Percentiles rank a stretch among this genome's conserved stretches.
Conservation (phyloP, 1,140 invertebrate species). For the Drosophila gunungcola region DNA sequence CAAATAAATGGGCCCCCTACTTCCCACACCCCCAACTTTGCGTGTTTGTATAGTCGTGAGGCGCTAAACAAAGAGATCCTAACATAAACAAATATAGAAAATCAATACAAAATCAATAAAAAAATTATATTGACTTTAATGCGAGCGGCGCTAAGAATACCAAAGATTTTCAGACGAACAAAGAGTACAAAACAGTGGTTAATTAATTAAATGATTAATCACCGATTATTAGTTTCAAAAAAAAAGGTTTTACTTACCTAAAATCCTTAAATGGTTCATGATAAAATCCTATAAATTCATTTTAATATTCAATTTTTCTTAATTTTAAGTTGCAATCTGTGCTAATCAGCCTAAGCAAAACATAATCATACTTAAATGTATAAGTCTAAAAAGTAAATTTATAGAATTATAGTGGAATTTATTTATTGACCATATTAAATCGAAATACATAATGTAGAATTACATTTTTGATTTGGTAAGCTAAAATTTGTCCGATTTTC, state of each 20-base stretch:
- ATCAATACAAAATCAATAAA: conserved; percentile 46
- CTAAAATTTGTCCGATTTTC: conserved; percentile 12
- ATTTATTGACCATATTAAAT: too few species aligned
- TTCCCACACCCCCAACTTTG: conserved; percentile 23
- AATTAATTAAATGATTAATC: conserved; percentile 40
- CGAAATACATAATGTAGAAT: neutral
- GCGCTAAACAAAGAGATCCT: conserved; percentile 8
- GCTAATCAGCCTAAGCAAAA: too few species aligned
- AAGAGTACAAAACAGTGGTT: conserved; percentile 28
- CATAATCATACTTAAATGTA: too few species aligned
- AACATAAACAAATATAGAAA: conserved; percentile 25
- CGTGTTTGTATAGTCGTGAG: conserved; percentile 31
- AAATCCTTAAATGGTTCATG: too few species aligned
- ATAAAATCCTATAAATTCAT: too few species aligned
- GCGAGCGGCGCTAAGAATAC: conserved; percentile 15
- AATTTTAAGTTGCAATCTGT: too few species aligned
- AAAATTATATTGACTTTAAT: conserved; percentile 21
- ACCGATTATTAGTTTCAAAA: neutral
- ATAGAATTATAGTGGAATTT: too few species aligned
- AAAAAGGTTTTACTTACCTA: neutral
- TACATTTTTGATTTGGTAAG: conserved; percentile 18
- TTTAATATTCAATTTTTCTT: too few species aligned
- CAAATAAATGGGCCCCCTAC: conserved; percentile 73
- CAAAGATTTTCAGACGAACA: conserved; percentile 11
- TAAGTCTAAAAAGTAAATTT: too few species aligned